Base-by-base conservation (phyloP, 2,888 invertebrate species). In the Dione vanillae region DNA sequence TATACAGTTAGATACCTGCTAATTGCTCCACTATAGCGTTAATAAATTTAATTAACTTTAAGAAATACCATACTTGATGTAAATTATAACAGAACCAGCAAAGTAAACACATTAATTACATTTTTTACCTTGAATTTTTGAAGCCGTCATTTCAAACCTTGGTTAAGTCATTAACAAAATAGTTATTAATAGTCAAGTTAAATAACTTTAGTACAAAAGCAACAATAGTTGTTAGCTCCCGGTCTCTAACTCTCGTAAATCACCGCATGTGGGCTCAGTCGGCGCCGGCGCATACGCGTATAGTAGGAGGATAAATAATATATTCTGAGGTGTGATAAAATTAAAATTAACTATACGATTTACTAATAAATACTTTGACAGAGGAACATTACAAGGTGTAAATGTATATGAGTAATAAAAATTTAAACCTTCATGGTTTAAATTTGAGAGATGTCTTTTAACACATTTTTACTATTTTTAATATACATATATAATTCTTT, bases 231-330 rank as follows among this genome's bases (percentile, higher is more conserved):
- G 65, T 67, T 70, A 70, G 70, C 73, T 73, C 47, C 73, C 66
- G 73, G 71, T 69, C 51, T 73, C 65, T 56, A 49, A 83, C 81
- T 81, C 82, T 75, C 79, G 86, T 89, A 87, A 89, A 86, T 88
- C 85, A 83, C 74, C 73, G 66, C 82, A 83, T 86, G 86, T 82
- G 81, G 83, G 88, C 86, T 85, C 85, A 81, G 83, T 77, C 83
- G 90, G 89, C 89, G 90, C 89, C 89, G 83, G 85, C 86, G 83
- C 84, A 81, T 75, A 74, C 79, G 77, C 69, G 65, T 70, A 77
- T 43, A 52, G 45, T 64, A 64, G 64, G 64, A 51, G 49, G 47
- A 19, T 64, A 20, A 40, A 40, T 49, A 51, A 40, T 40, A 19
- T 49, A 49, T 47, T 40, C 64, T 20, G 5, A 37, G 19, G 45